These are phyloP conservation scores for Atractosteus spatula DNA, from an alignment of 2,113 vertebrate genomes.

Conservation along the genomic window DNA sequence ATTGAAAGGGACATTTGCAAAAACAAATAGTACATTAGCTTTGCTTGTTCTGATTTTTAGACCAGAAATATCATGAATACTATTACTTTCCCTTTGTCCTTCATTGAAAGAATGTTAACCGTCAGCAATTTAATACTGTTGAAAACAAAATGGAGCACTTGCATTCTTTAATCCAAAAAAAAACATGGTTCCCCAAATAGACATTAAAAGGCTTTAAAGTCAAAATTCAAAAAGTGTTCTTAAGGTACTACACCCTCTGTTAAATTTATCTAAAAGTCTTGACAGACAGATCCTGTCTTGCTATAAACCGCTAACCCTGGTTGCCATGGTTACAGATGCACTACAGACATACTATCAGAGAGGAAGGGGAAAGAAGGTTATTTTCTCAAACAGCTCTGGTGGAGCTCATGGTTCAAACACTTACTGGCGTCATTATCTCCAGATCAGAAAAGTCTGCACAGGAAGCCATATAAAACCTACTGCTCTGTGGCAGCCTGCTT, in stretches of 20 bases:
- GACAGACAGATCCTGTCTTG: slow-evolving; percentile 10
- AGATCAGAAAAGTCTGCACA: slow-evolving; percentile 15
- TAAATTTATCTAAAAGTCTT: background rate
- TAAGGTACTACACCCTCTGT: background rate
- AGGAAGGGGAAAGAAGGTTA: slow-evolving; percentile 8
- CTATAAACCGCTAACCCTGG: slow-evolving; percentile 17
- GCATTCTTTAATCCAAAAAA: no score
- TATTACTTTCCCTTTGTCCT: no score
- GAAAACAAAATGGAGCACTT: no score
- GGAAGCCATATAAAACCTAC: slow-evolving; percentile 13
- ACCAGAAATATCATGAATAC: no score
- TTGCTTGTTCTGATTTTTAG: no score
- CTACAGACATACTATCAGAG: slow-evolving; percentile 10
- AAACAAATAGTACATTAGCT: no score
- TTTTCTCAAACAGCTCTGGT: background rate
- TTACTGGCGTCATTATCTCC: slow-evolving; percentile 20
- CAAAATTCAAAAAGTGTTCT: slow-evolving; percentile 8
- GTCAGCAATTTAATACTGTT: no score
- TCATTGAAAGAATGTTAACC: no score
- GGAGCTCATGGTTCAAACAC: background rate
- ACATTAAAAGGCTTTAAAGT: background rate
- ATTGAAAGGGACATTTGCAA: no score
- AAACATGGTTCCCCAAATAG: no score
- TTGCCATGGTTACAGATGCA: slow-evolving; percentile 25
- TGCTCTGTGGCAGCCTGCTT: slow-evolving; percentile 1